These are phyloP conservation scores for Malthinus flaveolus DNA, from an alignment of 2,888 invertebrate species.

Conservation along the genomic window DNA sequence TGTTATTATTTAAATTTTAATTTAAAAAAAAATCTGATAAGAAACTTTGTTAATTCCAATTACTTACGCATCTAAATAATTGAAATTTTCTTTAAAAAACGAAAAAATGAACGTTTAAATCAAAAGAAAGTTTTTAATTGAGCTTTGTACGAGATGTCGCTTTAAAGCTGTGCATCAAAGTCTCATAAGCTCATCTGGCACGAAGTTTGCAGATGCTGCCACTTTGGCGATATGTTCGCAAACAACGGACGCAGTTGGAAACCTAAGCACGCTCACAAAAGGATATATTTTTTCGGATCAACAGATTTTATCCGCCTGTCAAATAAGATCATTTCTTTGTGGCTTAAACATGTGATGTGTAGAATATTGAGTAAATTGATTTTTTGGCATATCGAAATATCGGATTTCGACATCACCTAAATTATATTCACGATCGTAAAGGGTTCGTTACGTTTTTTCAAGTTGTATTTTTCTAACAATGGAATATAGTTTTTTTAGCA, in stretches of 20 bases:
- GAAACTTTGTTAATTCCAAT: no score
- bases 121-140: slow-evolving; percentile 30
- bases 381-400: slow-evolving; percentile 11
- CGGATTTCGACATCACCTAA: slow-evolving; percentile 12
- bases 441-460: no score
- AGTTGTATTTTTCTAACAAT: not conserved
- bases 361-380: slow-evolving; percentile 28
- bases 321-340: slow-evolving; percentile 41
- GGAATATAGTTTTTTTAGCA: no score
- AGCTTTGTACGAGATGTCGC: slow-evolving; percentile 26
- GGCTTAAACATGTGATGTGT: slow-evolving; percentile 28
- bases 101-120: not conserved
- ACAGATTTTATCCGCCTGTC: slow-evolving; percentile 44
- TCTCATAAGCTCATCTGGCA: slow-evolving; percentile 32
- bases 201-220: slow-evolving; percentile 32
- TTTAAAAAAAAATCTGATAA: no score
- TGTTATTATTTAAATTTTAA: no score
- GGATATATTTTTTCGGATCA: slow-evolving; percentile 45
- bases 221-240: slow-evolving; percentile 27
- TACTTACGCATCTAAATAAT: no score
- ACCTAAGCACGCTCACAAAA: slow-evolving; percentile 38
- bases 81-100: not conserved
- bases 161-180: slow-evolving; percentile 33
- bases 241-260: slow-evolving; percentile 30
- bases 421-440: not conserved